phyloP scores from a whole-genome alignment of 2,113 vertebrate genomes.

The Tragelaphus imberbis region DNA sequence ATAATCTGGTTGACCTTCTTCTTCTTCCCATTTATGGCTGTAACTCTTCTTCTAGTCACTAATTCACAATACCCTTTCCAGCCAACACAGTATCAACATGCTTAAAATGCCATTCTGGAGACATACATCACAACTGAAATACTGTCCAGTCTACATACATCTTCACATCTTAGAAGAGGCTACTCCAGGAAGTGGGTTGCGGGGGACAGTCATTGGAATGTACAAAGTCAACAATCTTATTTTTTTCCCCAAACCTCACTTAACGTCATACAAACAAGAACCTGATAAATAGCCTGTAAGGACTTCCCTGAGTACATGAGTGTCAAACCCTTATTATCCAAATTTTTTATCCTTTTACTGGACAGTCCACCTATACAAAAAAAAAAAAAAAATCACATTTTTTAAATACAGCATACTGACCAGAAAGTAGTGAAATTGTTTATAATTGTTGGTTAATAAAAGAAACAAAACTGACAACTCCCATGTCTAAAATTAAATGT shows the following conservation, averaged over 20 bases:
- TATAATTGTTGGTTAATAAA: conserved; percentile 27
- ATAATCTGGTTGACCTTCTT: background rate
- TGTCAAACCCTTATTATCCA: background rate
- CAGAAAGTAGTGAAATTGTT: background rate
- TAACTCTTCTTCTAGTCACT: background rate
- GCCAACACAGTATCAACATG: background rate
- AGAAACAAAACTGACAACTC: conserved; percentile 22
- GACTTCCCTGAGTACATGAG: background rate
- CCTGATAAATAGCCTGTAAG: background rate
- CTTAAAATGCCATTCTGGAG: background rate
- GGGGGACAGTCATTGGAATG: background rate
- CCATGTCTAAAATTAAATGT: conserved; percentile 59
- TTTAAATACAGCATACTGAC: background rate
- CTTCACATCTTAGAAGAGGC: background rate
- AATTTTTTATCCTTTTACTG: background rate
- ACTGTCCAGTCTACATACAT: background rate
- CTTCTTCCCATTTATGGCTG: background rate
- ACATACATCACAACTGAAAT: background rate
- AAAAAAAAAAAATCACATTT: background rate
- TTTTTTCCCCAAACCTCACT: background rate
- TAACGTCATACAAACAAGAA: background rate
- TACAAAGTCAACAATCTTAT: background rate
- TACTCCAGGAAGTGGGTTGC: background rate
- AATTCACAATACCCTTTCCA: background rate
- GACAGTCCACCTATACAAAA: background rate